Percentiles rank a stretch among this genome's conserved stretches.
Conservation (phyloP, 2,888 invertebrate genomes). For the Criorhina ranunculi region DNA sequence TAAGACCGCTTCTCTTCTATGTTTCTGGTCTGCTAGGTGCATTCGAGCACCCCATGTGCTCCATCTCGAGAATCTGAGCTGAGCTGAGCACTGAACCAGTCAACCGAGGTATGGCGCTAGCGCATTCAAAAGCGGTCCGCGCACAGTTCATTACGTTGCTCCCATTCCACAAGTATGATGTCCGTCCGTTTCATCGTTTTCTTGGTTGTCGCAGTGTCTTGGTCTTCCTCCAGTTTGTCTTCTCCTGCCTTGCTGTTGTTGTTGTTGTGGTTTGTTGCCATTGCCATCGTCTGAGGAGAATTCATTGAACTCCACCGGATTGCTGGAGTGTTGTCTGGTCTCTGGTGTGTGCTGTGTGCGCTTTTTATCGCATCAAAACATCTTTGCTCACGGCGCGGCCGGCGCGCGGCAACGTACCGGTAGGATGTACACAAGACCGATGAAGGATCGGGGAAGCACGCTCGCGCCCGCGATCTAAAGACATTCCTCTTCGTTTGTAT, state of each 20-base stretch:
- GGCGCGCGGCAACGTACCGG: background rate
- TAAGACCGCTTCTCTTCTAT: constrained; percentile 20
- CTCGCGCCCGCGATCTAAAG: constrained; percentile 36
- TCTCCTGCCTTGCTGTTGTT: constrained; percentile 1
- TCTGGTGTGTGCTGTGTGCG: constrained; percentile 20
- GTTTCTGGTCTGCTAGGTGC: constrained; percentile 6
- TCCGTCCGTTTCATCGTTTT: constrained; percentile 5
- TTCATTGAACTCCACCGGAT: constrained; percentile 67
- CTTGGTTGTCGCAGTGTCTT: constrained; percentile 11
- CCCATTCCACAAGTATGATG: constrained; percentile 55
- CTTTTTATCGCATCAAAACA: constrained; percentile 71
- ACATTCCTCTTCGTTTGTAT: constrained; percentile 44
- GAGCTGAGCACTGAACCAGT: constrained; percentile 22
- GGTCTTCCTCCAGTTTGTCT: constrained; percentile 6
- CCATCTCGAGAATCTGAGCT: constrained; percentile 13
- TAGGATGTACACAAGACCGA: background rate
- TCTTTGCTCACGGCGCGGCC: constrained; percentile 31
- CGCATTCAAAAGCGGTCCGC: constrained; percentile 48
- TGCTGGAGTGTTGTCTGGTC: constrained; percentile 10
- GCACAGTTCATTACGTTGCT: constrained; percentile 66
- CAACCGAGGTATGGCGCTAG: constrained; percentile 70
- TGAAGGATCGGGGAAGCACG: constrained; percentile 43
- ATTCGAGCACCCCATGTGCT: constrained; percentile 49
- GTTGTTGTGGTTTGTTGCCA: constrained; percentile 56
- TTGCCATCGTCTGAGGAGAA: constrained; percentile 67